Percentiles rank a stretch among this genome's conserved stretches.
Conservation (phyloP, 2,888 invertebrate species). For the Lottia gigantea region DNA sequence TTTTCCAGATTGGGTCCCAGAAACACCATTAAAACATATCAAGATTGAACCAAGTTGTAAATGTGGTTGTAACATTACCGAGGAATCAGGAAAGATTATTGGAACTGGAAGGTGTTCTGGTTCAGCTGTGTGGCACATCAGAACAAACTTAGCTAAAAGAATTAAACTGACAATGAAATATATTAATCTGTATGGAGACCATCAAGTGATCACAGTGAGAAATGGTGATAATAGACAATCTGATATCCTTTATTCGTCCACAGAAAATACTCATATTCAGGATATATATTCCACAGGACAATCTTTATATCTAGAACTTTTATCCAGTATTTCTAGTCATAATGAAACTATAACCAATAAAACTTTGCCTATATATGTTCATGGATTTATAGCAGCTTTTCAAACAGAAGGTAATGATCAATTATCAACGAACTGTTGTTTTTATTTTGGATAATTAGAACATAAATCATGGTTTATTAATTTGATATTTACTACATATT, state of each 20-base stretch:
- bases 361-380: slow-evolving; percentile 43
- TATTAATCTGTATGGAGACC: slow-evolving; percentile 48
- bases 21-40: slow-evolving; percentile 31
- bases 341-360: slow-evolving; percentile 21
- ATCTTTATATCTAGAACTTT: slow-evolving; percentile 57
- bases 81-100: slow-evolving; percentile 48
- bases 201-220: slow-evolving; percentile 60
- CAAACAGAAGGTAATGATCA: slow-evolving; percentile 33
- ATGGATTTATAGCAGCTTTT: slow-evolving; percentile 57
- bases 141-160: slow-evolving; percentile 34
- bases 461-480: too few relatives aligned
- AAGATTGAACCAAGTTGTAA: slow-evolving; percentile 39
- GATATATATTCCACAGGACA: slow-evolving; percentile 50
- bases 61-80: slow-evolving; percentile 47
- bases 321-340: slow-evolving; percentile 25
- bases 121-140: slow-evolving; percentile 53
- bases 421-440: not conserved
- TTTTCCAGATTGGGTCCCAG: slow-evolving; percentile 16
- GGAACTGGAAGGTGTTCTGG: slow-evolving; percentile 54
- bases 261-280: slow-evolving; percentile 36
- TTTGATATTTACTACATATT: too few relatives aligned
- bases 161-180: slow-evolving; percentile 54
- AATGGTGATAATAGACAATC: slow-evolving; percentile 48
- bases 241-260: slow-evolving; percentile 51
- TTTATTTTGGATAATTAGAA: not conserved